These are phyloP conservation scores for Manis javanica DNA, from an alignment of 2,797 vertebrate species.

Conservation along the genomic window DNA sequence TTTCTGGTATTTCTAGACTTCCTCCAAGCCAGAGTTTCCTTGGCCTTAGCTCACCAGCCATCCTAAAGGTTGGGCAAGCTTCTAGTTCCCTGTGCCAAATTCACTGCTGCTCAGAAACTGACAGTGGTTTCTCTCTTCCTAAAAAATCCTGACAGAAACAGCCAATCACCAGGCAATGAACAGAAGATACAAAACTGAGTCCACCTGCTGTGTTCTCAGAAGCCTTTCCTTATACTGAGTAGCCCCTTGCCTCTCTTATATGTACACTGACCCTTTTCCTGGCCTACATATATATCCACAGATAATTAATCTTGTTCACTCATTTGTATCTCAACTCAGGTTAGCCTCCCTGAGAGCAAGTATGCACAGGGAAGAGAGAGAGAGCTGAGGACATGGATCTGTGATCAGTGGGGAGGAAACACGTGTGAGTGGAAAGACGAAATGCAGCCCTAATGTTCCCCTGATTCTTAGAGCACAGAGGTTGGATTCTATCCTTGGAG, in stretches of 20 bases:
- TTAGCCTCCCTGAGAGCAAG: not conserved
- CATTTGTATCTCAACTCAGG: not conserved
- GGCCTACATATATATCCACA: not conserved
- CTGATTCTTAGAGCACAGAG: not conserved
- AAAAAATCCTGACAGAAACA: not conserved
- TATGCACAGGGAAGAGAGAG: not conserved
- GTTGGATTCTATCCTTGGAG: not conserved
- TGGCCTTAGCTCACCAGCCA: not conserved
- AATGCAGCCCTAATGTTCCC: not conserved
- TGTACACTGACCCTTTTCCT: not conserved
- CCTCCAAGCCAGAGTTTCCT: not conserved
- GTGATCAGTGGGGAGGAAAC: not conserved
- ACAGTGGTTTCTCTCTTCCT: not conserved
- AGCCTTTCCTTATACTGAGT: not conserved
- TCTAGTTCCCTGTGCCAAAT: not conserved
- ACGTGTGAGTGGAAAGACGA: not conserved
- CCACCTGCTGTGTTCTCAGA: not conserved
- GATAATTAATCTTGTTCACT: not conserved
- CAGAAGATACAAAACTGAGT: not conserved
- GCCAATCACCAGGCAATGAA: not conserved
- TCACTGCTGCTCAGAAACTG: not conserved
- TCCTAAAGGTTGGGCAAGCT: not conserved
- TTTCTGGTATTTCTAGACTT: not conserved
- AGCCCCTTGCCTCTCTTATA: not conserved
- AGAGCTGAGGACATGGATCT: not conserved